Conservation (phyloP, 2,888 invertebrate species). For the Tenthredo scrophulariae region DNA sequence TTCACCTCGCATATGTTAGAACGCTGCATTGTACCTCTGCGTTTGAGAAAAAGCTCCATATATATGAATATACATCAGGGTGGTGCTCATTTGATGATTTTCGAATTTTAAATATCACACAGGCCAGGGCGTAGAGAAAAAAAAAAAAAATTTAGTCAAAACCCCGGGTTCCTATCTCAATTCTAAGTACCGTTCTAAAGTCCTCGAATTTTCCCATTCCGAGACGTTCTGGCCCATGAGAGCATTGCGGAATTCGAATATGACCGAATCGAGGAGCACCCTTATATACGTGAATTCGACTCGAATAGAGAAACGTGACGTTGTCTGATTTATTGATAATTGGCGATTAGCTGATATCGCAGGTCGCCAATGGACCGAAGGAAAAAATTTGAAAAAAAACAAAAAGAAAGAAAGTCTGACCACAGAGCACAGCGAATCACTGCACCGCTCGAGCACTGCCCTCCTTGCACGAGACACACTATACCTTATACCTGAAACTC, state of each 20-base stretch:
- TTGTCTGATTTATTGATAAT: background rate
- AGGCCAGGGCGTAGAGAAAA: no score
- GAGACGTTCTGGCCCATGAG: no score
- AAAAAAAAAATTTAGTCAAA: no score
- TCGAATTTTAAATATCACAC: no score
- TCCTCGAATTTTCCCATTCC: no score
- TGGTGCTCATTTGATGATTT: no score
- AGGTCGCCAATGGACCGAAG: background rate
- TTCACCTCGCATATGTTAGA: background rate
- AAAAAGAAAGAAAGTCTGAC: slow-evolving; percentile 41
- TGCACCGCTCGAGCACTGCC: slow-evolving; percentile 76
- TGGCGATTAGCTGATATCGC: background rate
- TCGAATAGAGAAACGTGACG: background rate
- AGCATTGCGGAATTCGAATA: no score
- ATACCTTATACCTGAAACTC: slow-evolving; percentile 5
- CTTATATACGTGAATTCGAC: background rate
- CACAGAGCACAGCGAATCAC: slow-evolving; percentile 76
- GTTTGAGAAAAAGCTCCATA: background rate
- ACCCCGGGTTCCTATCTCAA: no score
- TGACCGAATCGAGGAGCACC: no score
- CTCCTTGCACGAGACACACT: slow-evolving; percentile 74
- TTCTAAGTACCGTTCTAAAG: no score
- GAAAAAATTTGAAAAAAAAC: background rate
- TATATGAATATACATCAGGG: no score
- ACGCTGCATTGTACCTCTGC: slow-evolving; percentile 25